Evolutionary conservation across 1,140 invertebrate genomes (phyloP), one percentile per base, ranked within the genome.

Genomic region (Teleogryllus occipitalis): DNA sequence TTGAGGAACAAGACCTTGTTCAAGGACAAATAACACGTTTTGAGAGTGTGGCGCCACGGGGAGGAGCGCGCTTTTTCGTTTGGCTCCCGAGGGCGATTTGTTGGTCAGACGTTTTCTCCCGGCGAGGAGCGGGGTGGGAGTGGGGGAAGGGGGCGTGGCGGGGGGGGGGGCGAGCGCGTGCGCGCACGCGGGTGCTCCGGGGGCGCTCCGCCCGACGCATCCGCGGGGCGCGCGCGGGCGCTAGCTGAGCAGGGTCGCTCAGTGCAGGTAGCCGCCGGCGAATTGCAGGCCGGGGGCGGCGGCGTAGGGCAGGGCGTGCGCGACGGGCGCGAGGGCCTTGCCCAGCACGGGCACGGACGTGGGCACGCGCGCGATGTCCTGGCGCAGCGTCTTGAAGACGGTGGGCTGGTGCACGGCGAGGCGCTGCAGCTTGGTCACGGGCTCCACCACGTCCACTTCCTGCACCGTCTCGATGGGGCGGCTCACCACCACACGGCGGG

Each of bases 381-480:
- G 81, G 74, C 83, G 84, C n/a, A 86, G 85, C 8, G 86, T 87
- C 83, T 89, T 87, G 78, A 88, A 85, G 73, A 87, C 48, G n/a
- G 87, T 86, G n/a, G 88, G 88, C 6, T 87, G 85, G 21, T 88
- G 85, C 8, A 87, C 84, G 15, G 87, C 85, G 8, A 88, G 84
- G 74, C 87, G 82, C 49, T 88, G 85, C 78, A 88, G 74, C 81
- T 90, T 90, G 21, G 89, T 90, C 14, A 88, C 88, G 49, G 90
- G 90, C 81, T 90, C 88, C 46, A 89, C 86, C 54, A 90, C 86
- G 18, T 90, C 87, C 47, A 89, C 47, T 54, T 81, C 80, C 73
- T 90, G 88, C 15, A 91, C 85, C 7, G 90, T 91, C 82, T 91
- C 89, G 79, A 91, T 89, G 5, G 90, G 90, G 80, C 90, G 85